Evolutionary conservation across 2,888 invertebrate genomes (phyloP).

Genomic region (Ochropleura plecta): DNA sequence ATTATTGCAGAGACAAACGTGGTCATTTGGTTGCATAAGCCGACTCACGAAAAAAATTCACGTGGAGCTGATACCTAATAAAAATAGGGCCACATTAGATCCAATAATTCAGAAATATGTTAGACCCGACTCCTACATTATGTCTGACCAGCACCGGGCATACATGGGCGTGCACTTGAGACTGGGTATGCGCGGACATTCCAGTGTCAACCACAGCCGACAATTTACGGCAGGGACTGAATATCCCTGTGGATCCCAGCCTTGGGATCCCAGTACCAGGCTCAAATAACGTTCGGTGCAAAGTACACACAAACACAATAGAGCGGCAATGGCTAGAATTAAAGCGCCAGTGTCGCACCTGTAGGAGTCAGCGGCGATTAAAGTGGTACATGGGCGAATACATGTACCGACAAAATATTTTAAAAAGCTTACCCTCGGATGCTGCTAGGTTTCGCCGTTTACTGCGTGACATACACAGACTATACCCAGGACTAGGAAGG

Average conservation of each 20-base stretch:
- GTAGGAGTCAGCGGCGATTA: constrained; percentile 30
- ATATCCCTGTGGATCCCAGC: constrained; percentile 31
- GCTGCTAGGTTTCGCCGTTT: constrained; percentile 48
- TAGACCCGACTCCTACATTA: constrained; percentile 1
- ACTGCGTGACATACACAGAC: constrained; percentile 18
- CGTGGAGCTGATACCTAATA: constrained; percentile 17
- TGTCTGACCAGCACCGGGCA: constrained; percentile 28
- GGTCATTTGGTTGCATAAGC: constrained; percentile 24
- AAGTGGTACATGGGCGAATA: no score
- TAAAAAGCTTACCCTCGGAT: constrained; percentile 34
- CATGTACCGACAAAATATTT: constrained; percentile 36
- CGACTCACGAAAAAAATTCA: constrained; percentile 17
- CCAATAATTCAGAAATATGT: constrained; percentile 18
- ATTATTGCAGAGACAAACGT: constrained; percentile 28
- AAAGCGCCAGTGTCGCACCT: constrained; percentile 16
- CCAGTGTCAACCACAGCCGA: constrained; percentile 20
- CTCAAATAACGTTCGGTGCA: constrained; percentile 16
- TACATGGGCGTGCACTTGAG: constrained; percentile 22
- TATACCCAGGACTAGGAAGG: constrained; percentile 19
- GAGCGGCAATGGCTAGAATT: constrained; percentile 27
- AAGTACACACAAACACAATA: constrained; percentile 5
- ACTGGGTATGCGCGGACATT: constrained; percentile 30
- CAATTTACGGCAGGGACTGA: constrained; percentile 27
- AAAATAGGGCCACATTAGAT: constrained; percentile 26
- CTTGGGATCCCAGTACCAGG: constrained; percentile 28